Base-by-base conservation (phyloP, 1,140 invertebrate genomes). In the Lasaia peninsularis region DNA sequence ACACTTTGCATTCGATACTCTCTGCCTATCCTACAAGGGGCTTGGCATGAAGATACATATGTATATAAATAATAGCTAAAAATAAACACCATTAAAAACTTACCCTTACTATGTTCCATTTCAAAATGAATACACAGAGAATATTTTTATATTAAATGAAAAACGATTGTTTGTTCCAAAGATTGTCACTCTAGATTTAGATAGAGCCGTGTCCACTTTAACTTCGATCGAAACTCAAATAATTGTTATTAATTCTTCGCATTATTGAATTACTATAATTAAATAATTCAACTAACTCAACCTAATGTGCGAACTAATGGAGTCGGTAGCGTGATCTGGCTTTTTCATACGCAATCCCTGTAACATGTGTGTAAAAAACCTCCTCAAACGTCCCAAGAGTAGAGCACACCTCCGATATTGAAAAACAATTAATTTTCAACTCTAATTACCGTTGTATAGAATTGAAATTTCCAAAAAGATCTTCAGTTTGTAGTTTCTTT, bases 231-330 rank as follows among this genome's bases (percentile, higher is more conserved):
- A 71, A 75, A 68, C 67, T 64, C 64, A 73, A 82, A 76, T 85
- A 81, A 85, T 84, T 78, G 78, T 80, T 86, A 86, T 86, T 86
- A 88, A 86, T 88, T 63, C 79, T 79, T 75, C 56, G 65, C 64
- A 75, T 88, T 88, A 88, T 88, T 86, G 74, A 85, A 88, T 88
- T 86, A 88, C 80, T 78, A 78, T 86, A 88, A 88, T 88, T 86
- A 77, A 77, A 85, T 88, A 85, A 88, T 86, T 86, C 78, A 71
- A 85, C 82, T 85, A 86, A 86, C 75, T 86, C 76, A 65, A 63
- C 21, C 75, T 88, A 88, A 88, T 88, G 85, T 86, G 82, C 69
- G 85, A 86, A 88, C 82, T 83, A 88, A 88, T 88, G 83, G 78
- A 85, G 73, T 85, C 57, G 73, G 76, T 85, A 69, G 73, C 60